Evolutionary conservation across 2,113 vertebrate species (phyloP), one percentile per base, ranked within the genome.

Genomic region (Gallinago paraguaiae): DNA sequence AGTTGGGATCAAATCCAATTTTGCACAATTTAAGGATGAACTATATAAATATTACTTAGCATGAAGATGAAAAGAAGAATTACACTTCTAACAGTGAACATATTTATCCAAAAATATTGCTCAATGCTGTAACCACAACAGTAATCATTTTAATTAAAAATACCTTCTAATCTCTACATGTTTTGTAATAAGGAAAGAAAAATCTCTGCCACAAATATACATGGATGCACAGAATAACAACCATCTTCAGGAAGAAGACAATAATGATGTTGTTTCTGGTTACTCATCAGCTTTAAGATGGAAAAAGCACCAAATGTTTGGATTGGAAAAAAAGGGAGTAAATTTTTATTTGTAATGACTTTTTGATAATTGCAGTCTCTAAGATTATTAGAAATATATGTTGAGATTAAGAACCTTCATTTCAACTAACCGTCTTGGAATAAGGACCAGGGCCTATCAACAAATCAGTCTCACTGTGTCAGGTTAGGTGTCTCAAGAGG

Each of bases 61-160:
- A 93, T 90, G 92, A 97, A 97, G 96, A 97, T 83, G 95, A 97
- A 97, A 96, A 94, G 88, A 96, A 84, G 94, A 97, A 97, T 96
- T 96, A 68, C 69, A 65, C 83, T 97, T 97, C 95, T 89, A 96
- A 95, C 93, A 90, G 76, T 92, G 96, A 97, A 93, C 60, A 60
- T 97, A 96, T 98, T 98, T 96, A 97, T 96, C 74, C 90, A 86
- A 95, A 97, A 97, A 97, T 95, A 97, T 97, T 98, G 86, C 97
- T 97, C 98, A 97, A 93, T 97, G 96, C 83, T 84, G 94, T 96
- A 95, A 97, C 83, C 75, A 3, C 90, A 96, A 77, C 79, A 70
- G 93, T 92, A 96, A 98, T 96, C 94, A 95, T 95, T 97, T 97
- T 97, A 98, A 98, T 98, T 98, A 97, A 96, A 96, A 97, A 91